A percentile compares a stretch with the other conserved stretches of the same genome.
Conservation (phyloP, 92 coral and sea anemone species). For the Palythoa grandis region DNA sequence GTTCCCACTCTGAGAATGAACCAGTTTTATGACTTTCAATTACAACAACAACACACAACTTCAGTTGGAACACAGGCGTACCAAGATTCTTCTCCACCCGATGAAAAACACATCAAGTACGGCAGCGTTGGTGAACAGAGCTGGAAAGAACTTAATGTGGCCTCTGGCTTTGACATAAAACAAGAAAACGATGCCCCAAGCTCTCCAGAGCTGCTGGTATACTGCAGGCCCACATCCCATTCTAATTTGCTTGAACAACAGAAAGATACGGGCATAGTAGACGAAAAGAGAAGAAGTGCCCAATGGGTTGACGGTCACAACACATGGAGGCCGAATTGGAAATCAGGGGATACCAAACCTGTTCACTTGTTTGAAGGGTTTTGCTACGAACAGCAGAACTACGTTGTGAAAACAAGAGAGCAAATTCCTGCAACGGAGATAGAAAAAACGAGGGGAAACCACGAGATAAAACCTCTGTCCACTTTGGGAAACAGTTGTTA, state of each 20-base stretch:
- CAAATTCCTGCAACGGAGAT: background rate
- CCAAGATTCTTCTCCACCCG: background rate
- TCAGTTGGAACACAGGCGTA: background rate
- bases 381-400: background rate
- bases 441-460: background rate
- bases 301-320: background rate
- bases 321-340: background rate
- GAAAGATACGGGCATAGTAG: background rate
- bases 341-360: background rate
- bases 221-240: background rate
- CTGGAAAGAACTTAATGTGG: background rate
- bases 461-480: background rate
- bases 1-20: background rate
- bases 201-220: background rate
- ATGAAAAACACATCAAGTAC: background rate
- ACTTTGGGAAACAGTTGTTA: background rate
- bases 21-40: background rate
- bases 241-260: background rate
- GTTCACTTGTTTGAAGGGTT: conserved; percentile 12
- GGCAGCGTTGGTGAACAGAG: background rate
- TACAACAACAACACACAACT: background rate
- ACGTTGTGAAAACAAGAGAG: background rate
- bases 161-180: background rate
- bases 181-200: background rate
- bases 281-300: background rate